Percentiles rank a stretch among this genome's conserved stretches.
These are phyloP conservation scores for Heliconius cydno DNA, from an alignment of 2,888 invertebrate genomes.

Conservation along the genomic window DNA sequence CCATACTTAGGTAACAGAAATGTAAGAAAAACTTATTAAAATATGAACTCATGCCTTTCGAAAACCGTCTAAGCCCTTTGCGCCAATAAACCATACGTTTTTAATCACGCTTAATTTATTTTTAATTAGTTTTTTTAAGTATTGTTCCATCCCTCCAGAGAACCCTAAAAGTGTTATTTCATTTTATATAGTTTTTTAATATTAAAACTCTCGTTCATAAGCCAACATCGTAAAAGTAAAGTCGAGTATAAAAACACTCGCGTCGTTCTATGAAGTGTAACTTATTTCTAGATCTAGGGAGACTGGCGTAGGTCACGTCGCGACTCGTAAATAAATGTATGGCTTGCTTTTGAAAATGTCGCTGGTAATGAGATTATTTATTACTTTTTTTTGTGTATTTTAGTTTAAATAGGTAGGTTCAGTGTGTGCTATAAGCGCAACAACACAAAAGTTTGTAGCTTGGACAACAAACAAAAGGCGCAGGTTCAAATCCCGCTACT, in stretches of 20 bases:
- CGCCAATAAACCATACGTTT: too few species aligned
- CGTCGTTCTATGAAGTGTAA: constrained; percentile 21
- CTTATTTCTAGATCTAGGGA: constrained; percentile 17
- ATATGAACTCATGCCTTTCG: too few species aligned
- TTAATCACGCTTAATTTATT: too few species aligned
- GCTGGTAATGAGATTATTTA: neutral
- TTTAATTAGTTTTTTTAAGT: too few species aligned
- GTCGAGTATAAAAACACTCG: constrained; percentile 15
- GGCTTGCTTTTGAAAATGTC: neutral
- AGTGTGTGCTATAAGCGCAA: neutral
- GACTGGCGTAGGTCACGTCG: constrained; percentile 22
- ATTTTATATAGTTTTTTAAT: constrained; percentile 17
- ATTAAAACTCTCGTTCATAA: constrained; percentile 16
- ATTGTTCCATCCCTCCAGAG: neutral
- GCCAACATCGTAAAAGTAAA: constrained; percentile 18
- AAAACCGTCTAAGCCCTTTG: too few species aligned
- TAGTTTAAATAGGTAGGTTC: neutral
- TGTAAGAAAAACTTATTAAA: too few species aligned
- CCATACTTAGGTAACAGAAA: too few species aligned
- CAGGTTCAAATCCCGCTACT: too few species aligned
- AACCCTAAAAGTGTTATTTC: neutral
- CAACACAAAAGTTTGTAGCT: too few species aligned
- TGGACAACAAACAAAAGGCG: too few species aligned
- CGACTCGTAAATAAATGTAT: constrained; percentile 26
- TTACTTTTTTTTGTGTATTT: neutral